phyloP scores from a whole-genome alignment of 2,888 invertebrate species.

The Deilephila porcellus region DNA sequence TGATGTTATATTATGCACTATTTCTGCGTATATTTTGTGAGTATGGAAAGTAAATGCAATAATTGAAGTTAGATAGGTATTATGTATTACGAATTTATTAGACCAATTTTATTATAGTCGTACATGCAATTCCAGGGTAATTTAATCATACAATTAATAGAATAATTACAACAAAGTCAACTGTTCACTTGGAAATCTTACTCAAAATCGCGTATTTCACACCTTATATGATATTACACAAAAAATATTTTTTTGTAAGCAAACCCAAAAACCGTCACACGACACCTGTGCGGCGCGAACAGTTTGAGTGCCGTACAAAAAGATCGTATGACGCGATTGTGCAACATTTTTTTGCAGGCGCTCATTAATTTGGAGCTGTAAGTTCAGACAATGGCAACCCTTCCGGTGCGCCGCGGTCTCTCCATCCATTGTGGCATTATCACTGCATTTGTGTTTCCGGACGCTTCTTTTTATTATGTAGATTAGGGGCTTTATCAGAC shows the following conservation, averaged over 20 bases:
- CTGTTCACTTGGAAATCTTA: too few relatives aligned
- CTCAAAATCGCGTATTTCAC: too few relatives aligned
- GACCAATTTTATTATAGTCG: too few relatives aligned
- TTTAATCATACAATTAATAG: too few relatives aligned
- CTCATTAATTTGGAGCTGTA: slow-evolving; percentile 83
- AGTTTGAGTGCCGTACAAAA: slow-evolving; percentile 64
- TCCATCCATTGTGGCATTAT: slow-evolving; percentile 70
- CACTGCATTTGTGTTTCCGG: slow-evolving; percentile 76
- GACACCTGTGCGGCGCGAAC: slow-evolving; percentile 31
- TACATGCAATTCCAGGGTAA: too few relatives aligned
- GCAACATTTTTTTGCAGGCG: slow-evolving; percentile 75
- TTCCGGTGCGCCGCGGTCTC: slow-evolving; percentile 66
- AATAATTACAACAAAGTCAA: too few relatives aligned
- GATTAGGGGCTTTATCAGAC: slow-evolving; percentile 76
- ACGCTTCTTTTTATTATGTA: slow-evolving; percentile 81
- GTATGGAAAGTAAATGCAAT: too few relatives aligned
- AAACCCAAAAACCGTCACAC: not conserved
- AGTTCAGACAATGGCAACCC: slow-evolving; percentile 79
- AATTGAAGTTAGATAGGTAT: too few relatives aligned
- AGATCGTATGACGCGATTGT: slow-evolving; percentile 81
- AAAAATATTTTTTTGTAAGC: not conserved
- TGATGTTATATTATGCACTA: too few relatives aligned
- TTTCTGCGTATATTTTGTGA: too few relatives aligned
- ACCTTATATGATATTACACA: too few relatives aligned
- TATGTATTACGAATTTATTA: too few relatives aligned